Evolutionary conservation across 1,140 invertebrate species (phyloP).

Genomic region (Drosophila lowei): DNA sequence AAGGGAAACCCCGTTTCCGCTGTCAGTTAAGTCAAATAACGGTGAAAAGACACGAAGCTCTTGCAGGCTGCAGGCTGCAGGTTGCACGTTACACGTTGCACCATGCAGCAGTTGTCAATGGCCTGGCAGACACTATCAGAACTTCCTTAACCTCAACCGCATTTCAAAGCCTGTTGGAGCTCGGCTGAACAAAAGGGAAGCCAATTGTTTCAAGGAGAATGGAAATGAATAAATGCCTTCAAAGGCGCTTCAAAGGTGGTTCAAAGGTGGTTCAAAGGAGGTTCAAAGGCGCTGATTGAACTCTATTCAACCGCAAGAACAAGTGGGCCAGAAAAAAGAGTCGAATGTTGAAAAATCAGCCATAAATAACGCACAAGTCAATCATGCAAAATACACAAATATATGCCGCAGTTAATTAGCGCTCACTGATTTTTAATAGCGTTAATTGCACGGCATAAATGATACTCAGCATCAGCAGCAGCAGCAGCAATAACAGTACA

Average conservation of each 20-base stretch:
- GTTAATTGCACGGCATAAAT: constrained; percentile 66
- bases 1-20: constrained; percentile 46
- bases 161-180: not conserved
- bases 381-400: constrained; percentile 48
- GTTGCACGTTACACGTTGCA: constrained; percentile 11
- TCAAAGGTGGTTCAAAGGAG: constrained; percentile 7
- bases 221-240: constrained; percentile 1
- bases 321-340: constrained; percentile 10
- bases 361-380: constrained; percentile 41
- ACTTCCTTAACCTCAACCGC: constrained; percentile 18
- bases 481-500: not conserved
- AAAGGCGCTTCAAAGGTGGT: not conserved
- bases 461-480: constrained; percentile 35
- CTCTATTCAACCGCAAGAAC: constrained; percentile 23
- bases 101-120: constrained; percentile 50
- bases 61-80: constrained; percentile 26
- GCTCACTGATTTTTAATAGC: constrained; percentile 67
- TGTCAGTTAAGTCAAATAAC: constrained; percentile 68
- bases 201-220: constrained; percentile 42
- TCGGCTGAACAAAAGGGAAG: constrained; percentile 33
- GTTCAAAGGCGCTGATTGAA: constrained; percentile 15
- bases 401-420: constrained; percentile 66
- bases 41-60: constrained; percentile 51
- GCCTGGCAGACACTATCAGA: constrained; percentile 62
- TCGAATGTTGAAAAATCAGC: constrained; percentile 19